A percentile compares a stretch with the other conserved stretches of the same genome.
These are phyloP conservation scores for Vidua chalybeata DNA, from an alignment of 2,113 vertebrate genomes.

Conservation along the genomic window DNA sequence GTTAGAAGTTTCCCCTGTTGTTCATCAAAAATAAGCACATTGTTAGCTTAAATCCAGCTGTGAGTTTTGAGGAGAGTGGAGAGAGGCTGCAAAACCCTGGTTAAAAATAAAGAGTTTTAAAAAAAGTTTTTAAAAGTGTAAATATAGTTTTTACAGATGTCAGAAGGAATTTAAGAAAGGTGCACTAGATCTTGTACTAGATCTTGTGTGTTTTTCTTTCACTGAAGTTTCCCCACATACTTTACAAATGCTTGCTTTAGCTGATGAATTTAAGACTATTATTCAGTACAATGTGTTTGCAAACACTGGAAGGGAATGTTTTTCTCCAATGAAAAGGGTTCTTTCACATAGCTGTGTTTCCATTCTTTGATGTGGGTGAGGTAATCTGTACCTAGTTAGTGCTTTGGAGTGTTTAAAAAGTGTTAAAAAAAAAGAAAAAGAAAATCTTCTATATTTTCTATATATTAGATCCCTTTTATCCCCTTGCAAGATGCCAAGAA, in stretches of 20 bases:
- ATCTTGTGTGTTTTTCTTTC: not conserved
- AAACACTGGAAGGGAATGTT: not conserved
- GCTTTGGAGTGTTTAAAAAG: not conserved
- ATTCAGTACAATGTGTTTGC: not conserved
- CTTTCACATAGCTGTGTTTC: not conserved
- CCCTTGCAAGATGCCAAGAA: not conserved
- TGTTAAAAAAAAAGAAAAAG: not conserved
- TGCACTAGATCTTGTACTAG: not conserved
- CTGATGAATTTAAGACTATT: conserved; percentile 6
- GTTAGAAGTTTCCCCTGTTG: not conserved
- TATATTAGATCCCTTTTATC: not conserved
- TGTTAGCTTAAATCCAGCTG: not conserved
- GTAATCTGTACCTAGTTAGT: not conserved
- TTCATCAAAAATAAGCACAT: conserved; percentile 1
- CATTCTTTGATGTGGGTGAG: not conserved
- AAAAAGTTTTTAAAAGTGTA: not conserved
- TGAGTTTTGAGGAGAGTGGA: not conserved
- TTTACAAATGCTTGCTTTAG: not conserved
- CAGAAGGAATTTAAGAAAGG: not conserved
- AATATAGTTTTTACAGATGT: not conserved
- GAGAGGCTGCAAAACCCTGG: not conserved
- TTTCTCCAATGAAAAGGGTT: not conserved
- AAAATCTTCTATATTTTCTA: not conserved
- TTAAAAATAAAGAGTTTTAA: not conserved
- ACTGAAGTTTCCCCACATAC: not conserved